A percentile compares a stretch with the other conserved stretches of the same genome.
These are phyloP conservation scores for Chitala chitala DNA, from an alignment of 2,113 vertebrate genomes.

Conservation along the genomic window DNA sequence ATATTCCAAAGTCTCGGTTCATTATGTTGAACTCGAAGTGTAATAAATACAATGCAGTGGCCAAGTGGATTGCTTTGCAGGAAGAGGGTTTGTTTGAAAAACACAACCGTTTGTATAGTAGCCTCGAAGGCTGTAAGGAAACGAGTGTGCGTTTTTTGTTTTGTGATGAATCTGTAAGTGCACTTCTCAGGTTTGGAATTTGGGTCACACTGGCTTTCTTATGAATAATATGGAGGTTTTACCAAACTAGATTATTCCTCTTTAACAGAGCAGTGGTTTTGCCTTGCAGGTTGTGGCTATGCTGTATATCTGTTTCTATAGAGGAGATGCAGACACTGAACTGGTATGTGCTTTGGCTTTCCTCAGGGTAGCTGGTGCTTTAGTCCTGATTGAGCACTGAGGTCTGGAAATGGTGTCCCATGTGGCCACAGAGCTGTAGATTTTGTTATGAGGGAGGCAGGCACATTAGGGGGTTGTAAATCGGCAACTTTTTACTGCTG, in stretches of 20 bases:
- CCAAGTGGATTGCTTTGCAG: background rate
- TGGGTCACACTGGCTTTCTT: constrained; percentile 4
- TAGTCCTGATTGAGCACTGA: background rate
- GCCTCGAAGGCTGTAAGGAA: constrained; percentile 1
- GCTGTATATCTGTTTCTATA: background rate
- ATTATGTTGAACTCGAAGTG: background rate
- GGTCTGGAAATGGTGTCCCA: background rate
- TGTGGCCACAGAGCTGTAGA: background rate
- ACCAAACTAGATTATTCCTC: background rate
- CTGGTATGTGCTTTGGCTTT: background rate
- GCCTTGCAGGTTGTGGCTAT: background rate
- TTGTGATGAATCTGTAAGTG: constrained; percentile 6
- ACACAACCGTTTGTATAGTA: background rate
- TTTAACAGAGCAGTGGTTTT: background rate
- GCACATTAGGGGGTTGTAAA: background rate
- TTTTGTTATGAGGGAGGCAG: background rate
- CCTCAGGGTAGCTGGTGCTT: background rate
- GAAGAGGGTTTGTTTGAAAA: constrained; percentile 11
- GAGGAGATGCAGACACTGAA: background rate
- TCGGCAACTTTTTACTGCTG: background rate
- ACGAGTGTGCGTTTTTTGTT: background rate
- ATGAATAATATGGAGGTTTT: background rate
- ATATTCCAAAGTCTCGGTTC: constrained; percentile 1
- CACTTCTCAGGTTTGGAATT: constrained; percentile 1
- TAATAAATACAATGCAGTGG: background rate